phyloP scores from a whole-genome alignment of 2,797 vertebrate species.

The Hydrocynus forskahlii region DNA sequence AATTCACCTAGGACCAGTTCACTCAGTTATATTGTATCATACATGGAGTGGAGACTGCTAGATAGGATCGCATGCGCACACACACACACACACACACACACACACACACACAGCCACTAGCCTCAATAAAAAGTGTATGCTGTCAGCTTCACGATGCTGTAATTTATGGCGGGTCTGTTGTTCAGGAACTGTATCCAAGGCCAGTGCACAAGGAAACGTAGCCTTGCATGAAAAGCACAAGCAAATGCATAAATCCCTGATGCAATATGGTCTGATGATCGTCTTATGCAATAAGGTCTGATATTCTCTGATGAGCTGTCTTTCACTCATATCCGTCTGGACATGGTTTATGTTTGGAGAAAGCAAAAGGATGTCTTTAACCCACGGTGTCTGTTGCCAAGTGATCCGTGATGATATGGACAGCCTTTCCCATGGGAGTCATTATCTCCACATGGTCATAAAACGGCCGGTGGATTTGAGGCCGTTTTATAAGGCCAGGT shows the following conservation, averaged over 20 bases:
- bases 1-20: background rate
- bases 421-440: background rate
- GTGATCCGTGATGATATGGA: background rate
- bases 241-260: background rate
- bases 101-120: background rate
- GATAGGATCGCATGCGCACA: background rate
- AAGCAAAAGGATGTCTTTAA: constrained; percentile 11
- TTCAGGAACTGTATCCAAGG: background rate
- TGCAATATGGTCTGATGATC: background rate
- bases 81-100: too few species aligned
- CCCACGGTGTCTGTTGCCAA: background rate
- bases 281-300: background rate
- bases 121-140: background rate
- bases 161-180: background rate
- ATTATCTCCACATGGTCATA: background rate
- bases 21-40: background rate
- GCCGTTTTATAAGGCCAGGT: background rate
- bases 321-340: background rate
- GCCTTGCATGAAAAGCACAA: background rate
- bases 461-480: background rate
- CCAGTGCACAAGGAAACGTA: background rate
- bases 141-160: background rate
- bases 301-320: background rate
- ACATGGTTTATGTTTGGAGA: constrained; percentile 12
- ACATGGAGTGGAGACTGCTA: background rate